A percentile compares a stretch with the other conserved stretches of the same genome.
Conservation (phyloP, 2,113 vertebrate genomes). For the Seriola dumerili region DNA sequence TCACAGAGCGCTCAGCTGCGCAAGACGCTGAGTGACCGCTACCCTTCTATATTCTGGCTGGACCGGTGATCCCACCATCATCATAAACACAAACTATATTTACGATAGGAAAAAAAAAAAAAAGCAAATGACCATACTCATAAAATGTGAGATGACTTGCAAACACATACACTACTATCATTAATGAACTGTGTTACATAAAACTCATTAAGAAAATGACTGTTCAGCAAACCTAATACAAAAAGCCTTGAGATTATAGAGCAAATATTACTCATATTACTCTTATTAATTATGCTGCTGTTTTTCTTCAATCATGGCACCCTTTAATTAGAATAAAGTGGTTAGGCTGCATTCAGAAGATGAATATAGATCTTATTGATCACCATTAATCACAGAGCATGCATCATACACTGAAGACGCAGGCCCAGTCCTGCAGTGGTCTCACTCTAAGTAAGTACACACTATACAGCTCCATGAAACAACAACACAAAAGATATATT, state of each 20-base stretch:
- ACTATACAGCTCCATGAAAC: not conserved
- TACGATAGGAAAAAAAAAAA: not conserved
- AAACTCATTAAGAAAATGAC: conserved; percentile 31
- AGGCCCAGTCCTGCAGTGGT: not conserved
- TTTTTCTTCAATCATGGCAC: conserved; percentile 36
- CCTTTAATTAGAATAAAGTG: conserved; percentile 20
- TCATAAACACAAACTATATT: not conserved
- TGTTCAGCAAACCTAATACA: conserved; percentile 36
- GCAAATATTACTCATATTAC: conserved; percentile 21
- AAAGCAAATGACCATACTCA: not conserved
- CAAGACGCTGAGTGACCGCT: conserved; percentile 86
- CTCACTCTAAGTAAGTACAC: not conserved
- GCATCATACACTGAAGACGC: conserved; percentile 20
- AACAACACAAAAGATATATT: conserved; percentile 15
- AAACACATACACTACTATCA: conserved; percentile 27
- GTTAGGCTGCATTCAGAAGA: conserved; percentile 27
- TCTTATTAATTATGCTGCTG: conserved; percentile 40
- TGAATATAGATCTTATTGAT: conserved; percentile 24
- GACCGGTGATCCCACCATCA: conserved; percentile 82
- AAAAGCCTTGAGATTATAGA: conserved; percentile 61
- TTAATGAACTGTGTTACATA: conserved; percentile 38
- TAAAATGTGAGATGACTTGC: not conserved
- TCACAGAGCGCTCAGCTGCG: conserved; percentile 87
- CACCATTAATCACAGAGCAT: conserved; percentile 3
- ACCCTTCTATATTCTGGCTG: conserved; percentile 86